These are phyloP conservation scores for Siniperca undulata DNA, from an alignment of 2,797 vertebrate genomes.

Conservation along the genomic window DNA sequence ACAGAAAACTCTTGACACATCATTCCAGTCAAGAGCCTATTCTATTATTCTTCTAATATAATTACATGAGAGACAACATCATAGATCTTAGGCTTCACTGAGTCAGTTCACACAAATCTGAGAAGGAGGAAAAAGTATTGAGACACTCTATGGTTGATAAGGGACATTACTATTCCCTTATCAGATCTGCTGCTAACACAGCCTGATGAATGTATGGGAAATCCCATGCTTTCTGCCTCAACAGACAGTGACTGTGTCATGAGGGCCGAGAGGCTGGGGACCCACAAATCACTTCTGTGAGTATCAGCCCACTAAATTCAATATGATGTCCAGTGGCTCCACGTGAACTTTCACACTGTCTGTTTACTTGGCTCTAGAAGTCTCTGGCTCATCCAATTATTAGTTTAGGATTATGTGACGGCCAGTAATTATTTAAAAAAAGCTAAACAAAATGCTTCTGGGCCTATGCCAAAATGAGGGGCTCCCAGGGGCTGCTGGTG, in stretches of 20 bases:
- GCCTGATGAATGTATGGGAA: constrained; percentile 74
- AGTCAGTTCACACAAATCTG: constrained; percentile 64
- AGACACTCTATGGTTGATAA: constrained; percentile 58
- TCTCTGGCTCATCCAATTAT: constrained; percentile 54
- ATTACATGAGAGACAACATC: constrained; percentile 40
- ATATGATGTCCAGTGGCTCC: constrained; percentile 53
- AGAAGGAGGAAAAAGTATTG: constrained; percentile 26
- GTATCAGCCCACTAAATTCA: constrained; percentile 52
- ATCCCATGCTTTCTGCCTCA: constrained; percentile 68
- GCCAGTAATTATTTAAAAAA: constrained; percentile 43
- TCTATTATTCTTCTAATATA: constrained; percentile 35
- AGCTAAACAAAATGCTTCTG: constrained; percentile 59
- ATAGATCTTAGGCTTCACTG: constrained; percentile 36
- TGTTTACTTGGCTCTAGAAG: constrained; percentile 69
- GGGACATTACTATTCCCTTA: constrained; percentile 69
- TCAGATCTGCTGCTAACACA: constrained; percentile 61
- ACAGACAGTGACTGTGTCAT: constrained; percentile 68
- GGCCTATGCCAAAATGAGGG: constrained; percentile 55
- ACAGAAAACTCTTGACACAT: constrained; percentile 11
- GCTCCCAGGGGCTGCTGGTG: constrained; percentile 58
- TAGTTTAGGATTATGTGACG: constrained; percentile 41
- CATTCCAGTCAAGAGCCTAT: constrained; percentile 17
- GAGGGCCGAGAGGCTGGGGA: constrained; percentile 63
- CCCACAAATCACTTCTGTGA: constrained; percentile 74
- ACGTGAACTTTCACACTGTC: constrained; percentile 73